These are phyloP conservation scores for Burhinus oedicnemus DNA, from an alignment of 2,113 vertebrate species.

Conservation along the genomic window DNA sequence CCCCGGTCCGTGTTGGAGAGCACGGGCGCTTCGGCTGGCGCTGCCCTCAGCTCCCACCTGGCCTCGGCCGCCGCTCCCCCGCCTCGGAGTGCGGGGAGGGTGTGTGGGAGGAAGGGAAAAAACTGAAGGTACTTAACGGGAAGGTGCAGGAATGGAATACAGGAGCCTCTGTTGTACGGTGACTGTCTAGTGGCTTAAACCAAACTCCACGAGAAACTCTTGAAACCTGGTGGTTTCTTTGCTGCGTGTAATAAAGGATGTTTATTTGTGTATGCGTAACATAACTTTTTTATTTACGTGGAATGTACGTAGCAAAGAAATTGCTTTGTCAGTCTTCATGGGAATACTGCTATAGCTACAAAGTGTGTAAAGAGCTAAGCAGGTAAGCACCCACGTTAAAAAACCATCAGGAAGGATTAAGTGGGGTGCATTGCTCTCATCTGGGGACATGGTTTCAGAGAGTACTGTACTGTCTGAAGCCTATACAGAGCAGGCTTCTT, in stretches of 20 bases:
- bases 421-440: accelerated
- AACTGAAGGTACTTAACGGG: accelerated
- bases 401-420: neutral
- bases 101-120: accelerated
- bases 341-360: neutral
- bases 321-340: neutral
- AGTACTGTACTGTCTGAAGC: neutral
- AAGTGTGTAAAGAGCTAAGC: neutral
- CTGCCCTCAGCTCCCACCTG: neutral
- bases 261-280: accelerated
- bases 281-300: accelerated
- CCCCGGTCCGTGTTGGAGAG: too few species aligned
- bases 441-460: accelerated
- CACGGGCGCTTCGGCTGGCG: neutral
- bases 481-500: too few species aligned
- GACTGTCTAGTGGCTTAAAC: accelerated
- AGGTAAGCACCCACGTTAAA: neutral
- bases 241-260: neutral
- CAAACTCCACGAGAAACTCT: accelerated
- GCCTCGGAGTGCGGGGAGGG: too few species aligned
- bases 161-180: accelerated
- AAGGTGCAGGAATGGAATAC: accelerated
- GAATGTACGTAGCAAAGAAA: accelerated
- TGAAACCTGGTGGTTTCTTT: too few species aligned
- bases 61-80: neutral